Conservation (phyloP, 2,797 vertebrate species). For the Delichon dasypus region DNA sequence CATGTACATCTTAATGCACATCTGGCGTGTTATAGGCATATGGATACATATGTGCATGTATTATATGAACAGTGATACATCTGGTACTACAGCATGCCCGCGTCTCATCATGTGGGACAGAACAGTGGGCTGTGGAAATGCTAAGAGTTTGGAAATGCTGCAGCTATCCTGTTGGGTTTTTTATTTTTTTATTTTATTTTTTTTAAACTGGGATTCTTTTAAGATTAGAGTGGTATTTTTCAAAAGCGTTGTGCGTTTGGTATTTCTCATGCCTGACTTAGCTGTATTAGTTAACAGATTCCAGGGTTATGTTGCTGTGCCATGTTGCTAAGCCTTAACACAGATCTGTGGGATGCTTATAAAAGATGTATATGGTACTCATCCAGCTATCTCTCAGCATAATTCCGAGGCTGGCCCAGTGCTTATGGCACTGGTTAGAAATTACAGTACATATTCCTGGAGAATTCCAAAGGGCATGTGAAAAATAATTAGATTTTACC, state of each 20-base stretch:
- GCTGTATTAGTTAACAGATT: slow-evolving; percentile 54
- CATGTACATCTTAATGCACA: background rate
- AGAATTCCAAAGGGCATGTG: slow-evolving; percentile 66
- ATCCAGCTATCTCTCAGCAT: slow-evolving; percentile 62
- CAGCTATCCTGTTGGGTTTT: background rate
- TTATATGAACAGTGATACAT: background rate
- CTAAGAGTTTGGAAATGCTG: background rate
- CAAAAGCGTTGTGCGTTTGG: background rate
- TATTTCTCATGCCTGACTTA: slow-evolving; percentile 14
- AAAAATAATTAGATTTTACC: slow-evolving; percentile 78
- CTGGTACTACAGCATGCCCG: fast-evolving
- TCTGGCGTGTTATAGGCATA: fast-evolving
- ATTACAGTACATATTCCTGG: slow-evolving; percentile 63
- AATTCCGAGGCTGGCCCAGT: slow-evolving; percentile 64
- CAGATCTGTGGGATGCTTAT: slow-evolving; percentile 56
- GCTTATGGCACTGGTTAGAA: slow-evolving; percentile 65
- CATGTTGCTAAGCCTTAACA: slow-evolving; percentile 24
- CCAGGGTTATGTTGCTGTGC: slow-evolving; percentile 26
- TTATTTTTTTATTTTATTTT: background rate
- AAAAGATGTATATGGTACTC: slow-evolving; percentile 37
- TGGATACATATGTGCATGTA: background rate
- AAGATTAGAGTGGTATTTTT: slow-evolving; percentile 41
- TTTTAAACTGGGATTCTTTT: background rate
- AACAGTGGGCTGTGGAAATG: background rate
- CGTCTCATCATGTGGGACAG: background rate